Evolutionary conservation across 2,888 invertebrate genomes (phyloP).

Genomic region (Ophioninae sp.): DNA sequence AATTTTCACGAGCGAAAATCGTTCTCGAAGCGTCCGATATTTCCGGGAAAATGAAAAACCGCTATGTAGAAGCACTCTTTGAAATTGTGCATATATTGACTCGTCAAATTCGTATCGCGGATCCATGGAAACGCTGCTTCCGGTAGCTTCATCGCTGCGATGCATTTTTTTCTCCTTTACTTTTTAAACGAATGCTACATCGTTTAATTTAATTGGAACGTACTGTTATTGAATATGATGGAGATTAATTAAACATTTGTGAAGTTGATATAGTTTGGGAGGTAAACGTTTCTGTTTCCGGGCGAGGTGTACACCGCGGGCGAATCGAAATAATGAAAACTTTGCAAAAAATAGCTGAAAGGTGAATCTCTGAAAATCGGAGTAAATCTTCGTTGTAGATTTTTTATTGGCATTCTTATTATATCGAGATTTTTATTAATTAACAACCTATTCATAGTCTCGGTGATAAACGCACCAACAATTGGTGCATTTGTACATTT

Average conservation of each 20-base stretch:
- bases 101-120: neutral
- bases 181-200: neutral
- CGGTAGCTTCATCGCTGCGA: neutral
- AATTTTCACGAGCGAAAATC: neutral
- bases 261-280: too few relatives aligned
- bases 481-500: too few relatives aligned
- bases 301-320: too few relatives aligned
- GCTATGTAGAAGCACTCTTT: neutral
- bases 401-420: too few relatives aligned
- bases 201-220: neutral
- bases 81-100: neutral
- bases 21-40: neutral
- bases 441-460: too few relatives aligned
- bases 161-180: neutral
- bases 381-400: too few relatives aligned
- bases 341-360: too few relatives aligned
- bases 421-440: too few relatives aligned
- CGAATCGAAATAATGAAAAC: too few relatives aligned
- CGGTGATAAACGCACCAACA: too few relatives aligned
- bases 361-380: too few relatives aligned
- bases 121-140: neutral
- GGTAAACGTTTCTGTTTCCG: too few relatives aligned
- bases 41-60: neutral
- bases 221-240: neutral
- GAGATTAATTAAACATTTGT: neutral